phyloP scores from a whole-genome alignment of 2,113 vertebrate genomes.

The Sterrhoptilus dennistouni region DNA sequence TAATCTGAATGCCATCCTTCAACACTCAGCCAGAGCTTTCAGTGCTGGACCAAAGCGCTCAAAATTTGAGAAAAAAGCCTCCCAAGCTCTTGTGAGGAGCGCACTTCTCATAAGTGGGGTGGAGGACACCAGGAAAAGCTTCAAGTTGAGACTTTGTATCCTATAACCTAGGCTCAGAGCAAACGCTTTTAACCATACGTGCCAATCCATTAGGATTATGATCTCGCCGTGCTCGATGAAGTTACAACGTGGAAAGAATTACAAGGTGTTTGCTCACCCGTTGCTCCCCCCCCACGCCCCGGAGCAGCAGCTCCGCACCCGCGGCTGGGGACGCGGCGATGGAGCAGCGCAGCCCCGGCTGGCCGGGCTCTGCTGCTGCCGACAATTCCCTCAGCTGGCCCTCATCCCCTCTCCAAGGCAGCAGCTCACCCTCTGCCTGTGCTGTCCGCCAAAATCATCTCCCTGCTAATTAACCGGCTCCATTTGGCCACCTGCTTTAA shows the following conservation, averaged over 20 bases:
- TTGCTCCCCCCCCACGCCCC: background rate
- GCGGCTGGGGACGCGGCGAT: fast-evolving
- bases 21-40: background rate
- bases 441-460: background rate
- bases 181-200: background rate
- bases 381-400: background rate
- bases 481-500: background rate
- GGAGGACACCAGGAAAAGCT: background rate
- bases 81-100: background rate
- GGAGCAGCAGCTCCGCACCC: background rate
- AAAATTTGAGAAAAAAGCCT: background rate
- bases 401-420: background rate
- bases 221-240: background rate
- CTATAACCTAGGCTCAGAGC: background rate
- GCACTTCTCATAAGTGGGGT: fast-evolving
- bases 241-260: background rate
- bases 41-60: background rate
- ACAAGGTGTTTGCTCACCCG: background rate
- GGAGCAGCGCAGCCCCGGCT: background rate
- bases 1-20: background rate
- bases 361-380: background rate
- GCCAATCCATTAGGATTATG: fast-evolving
- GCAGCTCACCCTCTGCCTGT: background rate
- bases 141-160: background rate
- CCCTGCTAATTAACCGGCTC: background rate